Evolutionary conservation across 2,797 vertebrate species (phyloP), one percentile per base, ranked within the genome.

Genomic region (Smutsia temminckii): DNA sequence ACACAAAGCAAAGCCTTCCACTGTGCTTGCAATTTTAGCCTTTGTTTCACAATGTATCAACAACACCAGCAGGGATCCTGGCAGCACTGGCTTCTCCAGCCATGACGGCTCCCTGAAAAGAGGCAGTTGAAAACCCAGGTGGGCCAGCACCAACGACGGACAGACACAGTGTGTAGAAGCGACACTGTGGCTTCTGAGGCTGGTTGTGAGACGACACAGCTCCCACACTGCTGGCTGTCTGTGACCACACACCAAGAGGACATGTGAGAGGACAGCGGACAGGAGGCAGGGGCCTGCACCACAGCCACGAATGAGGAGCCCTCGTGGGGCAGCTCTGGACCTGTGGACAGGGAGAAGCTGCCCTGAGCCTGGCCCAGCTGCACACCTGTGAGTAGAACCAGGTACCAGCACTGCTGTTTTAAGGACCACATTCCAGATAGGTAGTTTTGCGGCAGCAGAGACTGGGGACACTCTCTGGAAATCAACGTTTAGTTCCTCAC

Each of bases 41-140:
- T 88, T 59, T 68, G 32, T 34, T 91, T 57, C 59, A 77, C 87
- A 80, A 40, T 3, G 7, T 40, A 57, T 77, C 63, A 72, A 37
- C 34, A 72, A 84, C 78, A 10, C 63, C 55, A 68, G 68, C 57
- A n/a, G 42, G 29, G n/a, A 75, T 21, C 40, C 27, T n/a, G 25
- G 71, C 57, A 51, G 74, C 37, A 27, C 16, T 42, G 55, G 72
- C 11, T 37, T n/a, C 46, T 34, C 63, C 10, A 78, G 84, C 25
- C 61, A 23, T 61, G 5, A 66, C 0, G 32, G 34, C 25, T 42
- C 3, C 66, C 25, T 1, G 2, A 53, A n/a, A 21, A 92, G 27
- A 74, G 32, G 49, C 34, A 20, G 25, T 10, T 10, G 21, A 32
- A 46, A 46, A 46, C 46, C 46, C 46, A 46, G 40, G 34, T 20